phyloP scores from a whole-genome alignment of 1,140 invertebrate species.

The Lasioglossum albipes region DNA sequence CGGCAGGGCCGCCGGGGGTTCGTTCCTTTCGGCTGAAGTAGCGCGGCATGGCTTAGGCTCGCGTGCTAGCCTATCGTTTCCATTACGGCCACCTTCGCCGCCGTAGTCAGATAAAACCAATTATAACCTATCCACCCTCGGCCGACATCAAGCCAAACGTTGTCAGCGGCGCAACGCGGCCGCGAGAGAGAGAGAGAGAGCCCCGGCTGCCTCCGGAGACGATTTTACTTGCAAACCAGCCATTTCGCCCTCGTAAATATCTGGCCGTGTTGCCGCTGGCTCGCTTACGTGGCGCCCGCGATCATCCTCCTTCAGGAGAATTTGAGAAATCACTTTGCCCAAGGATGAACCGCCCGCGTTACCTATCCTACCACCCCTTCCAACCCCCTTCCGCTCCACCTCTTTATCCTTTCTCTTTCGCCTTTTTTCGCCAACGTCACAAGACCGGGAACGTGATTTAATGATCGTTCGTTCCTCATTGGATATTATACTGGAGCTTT shows the following conservation, averaged over 20 bases:
- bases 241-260: constrained; percentile 59
- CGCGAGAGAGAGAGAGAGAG: background rate
- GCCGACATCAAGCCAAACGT: constrained; percentile 61
- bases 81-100: constrained; percentile 62
- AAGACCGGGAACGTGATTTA: constrained; percentile 25
- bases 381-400: background rate
- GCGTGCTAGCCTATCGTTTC: constrained; percentile 71
- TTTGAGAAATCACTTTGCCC: constrained; percentile 57
- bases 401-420: background rate
- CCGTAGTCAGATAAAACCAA: constrained; percentile 72
- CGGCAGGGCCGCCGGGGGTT: background rate
- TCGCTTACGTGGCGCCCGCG: constrained; percentile 31
- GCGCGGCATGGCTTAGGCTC: constrained; percentile 3
- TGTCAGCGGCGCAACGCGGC: constrained; percentile 51
- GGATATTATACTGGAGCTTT: background rate
- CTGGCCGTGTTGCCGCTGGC: background rate
- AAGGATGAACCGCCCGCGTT: background rate
- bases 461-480: background rate
- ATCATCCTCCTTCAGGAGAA: constrained; percentile 36
- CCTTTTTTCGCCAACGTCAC: background rate
- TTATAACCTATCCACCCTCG: constrained; percentile 68
- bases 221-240: constrained; percentile 69
- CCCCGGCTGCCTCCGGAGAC: constrained; percentile 15
- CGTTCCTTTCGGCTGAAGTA: constrained; percentile 20
- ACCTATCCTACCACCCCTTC: background rate